phyloP scores from a whole-genome alignment of 53 echinoderm and acorn worm genomes.

The Echinarachnius parma region DNA sequence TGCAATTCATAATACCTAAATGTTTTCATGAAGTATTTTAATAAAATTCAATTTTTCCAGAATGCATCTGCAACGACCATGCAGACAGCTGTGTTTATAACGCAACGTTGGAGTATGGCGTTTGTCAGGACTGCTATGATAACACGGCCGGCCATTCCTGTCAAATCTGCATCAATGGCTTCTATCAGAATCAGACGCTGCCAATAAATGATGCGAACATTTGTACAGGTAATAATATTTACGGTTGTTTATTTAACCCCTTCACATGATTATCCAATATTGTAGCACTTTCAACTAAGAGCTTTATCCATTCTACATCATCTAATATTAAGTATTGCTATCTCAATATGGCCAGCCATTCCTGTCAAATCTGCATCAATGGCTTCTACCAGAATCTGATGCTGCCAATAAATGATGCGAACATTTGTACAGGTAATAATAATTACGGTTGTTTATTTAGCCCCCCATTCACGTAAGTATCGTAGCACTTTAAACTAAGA shows the following conservation, averaged over 20 bases:
- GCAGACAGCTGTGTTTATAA: constrained; percentile 78
- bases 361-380: constrained; percentile 76
- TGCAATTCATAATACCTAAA: too few relatives aligned
- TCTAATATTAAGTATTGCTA: constrained; percentile 72
- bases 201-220: constrained; percentile 22
- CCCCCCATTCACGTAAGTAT: too few relatives aligned
- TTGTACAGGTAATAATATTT: constrained; percentile 55
- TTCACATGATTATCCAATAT: too few relatives aligned
- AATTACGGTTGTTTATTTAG: too few relatives aligned
- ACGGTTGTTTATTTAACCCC: too few relatives aligned
- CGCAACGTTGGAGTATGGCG: constrained; percentile 64
- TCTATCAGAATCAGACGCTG: constrained; percentile 60
- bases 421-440: constrained; percentile 49
- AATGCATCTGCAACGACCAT: constrained; percentile 84
- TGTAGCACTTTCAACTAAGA: too few relatives aligned
- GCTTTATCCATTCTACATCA: too few relatives aligned
- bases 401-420: constrained; percentile 10
- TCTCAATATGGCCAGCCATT: constrained; percentile 69
- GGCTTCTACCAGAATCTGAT: constrained; percentile 71
- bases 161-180: constrained; percentile 74
- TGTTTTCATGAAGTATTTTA: too few relatives aligned
- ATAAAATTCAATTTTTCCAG: too few relatives aligned
- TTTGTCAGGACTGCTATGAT: constrained; percentile 71
- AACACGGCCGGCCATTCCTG: constrained; percentile 81
- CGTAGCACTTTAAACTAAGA: too few relatives aligned